Base-by-base conservation (phyloP, 92 coral and sea anemone genomes). In the Zoanthus sociatus region DNA sequence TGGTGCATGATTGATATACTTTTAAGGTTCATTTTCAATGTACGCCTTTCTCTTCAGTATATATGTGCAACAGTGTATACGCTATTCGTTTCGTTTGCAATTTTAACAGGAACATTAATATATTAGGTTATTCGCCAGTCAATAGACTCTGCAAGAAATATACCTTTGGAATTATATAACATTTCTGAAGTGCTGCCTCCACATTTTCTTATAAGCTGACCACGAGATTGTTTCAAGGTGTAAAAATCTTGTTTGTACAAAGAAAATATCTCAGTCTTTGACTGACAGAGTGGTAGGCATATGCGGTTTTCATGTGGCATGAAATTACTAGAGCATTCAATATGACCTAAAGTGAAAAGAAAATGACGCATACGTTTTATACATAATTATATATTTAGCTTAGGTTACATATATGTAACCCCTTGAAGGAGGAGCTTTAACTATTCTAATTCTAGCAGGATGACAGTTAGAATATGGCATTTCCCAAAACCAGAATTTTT, bases 401-500 rank as follows among this genome's bases (percentile, higher is more conserved):
- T 26, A 26, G 26, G 26, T 26, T 26, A 26, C 26, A 26, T 26
- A 26, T 26, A 26, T 48, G 53, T 48, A 48, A 48, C 9, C 53
- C 9, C 9, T 48, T 48, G 53, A 60, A 48, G 53, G 53, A 9
- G 53, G 53, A 48, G 53, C 53, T 48, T 48, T 0, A 26, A 26
- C 26, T 26, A 26, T 26, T 26, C 0, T 0, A 26, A 26, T 26
- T 26, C 26, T 26, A 60, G n/a, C 20, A 4, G 67, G n/a, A n/a
- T 60, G 67, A 13, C 67, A 60, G 67, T 60, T 13, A 60, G 67
- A 4, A 60, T 48, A 48, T 5, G 53, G 53, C 53, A 48, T 79
- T 0, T 90, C 83, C 90, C 88, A 86, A 11, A 0, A 67, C 74
- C 83, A 0, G 17, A 5, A 1, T 66, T 14, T 30, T 90, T 90